Evolutionary conservation across 64 coral and sea anemone genomes (phyloP), one percentile per base, ranked within the genome.

Genomic region (Anthopleura sola): DNA sequence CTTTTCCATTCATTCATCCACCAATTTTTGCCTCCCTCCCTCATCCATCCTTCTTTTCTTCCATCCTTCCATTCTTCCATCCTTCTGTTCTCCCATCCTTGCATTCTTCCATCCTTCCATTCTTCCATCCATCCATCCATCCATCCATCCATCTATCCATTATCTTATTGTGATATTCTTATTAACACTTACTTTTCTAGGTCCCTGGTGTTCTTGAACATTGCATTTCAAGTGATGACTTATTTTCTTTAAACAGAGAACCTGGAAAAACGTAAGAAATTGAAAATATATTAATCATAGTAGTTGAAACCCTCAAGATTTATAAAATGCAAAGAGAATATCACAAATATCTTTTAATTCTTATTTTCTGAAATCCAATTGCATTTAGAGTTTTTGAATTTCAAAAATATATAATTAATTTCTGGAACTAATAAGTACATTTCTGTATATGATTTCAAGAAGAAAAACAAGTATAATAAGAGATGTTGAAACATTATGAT

Each of bases 221-320:
- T 88, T 89, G 87, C 11, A 92, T 98, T 18, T 91, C 86, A 50
- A 98, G 96, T 58, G 96, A 98, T 87, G 96, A 98, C 50, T 81
- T 98, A 0, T 98, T 98, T 75, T 94, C 80, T 6, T 87, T 94
- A 3, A 82, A 87, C 54, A 85, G 87, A 56, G 69, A 92, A 9
- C 96, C 96, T 19, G 96, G 96, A 26, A 94, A 85, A 94, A 98
- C 92, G 96, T 98, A 49, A 90, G 88, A 10, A 47, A 28, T 40
- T 68, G 5, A 7, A 60, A 60, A n/a, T 24, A 60, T 55, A 24
- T 60, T 24, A 24, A 60, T 53, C n/a, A n/a, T n/a, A n/a, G n/a
- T n/a, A n/a, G n/a, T 53, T 53, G 16, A 53, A 53, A 53, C 2
- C 11, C 2, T 53, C 50, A 48, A 48, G 11, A 48, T 48, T 62